Evolutionary conservation across 1,140 invertebrate genomes (phyloP), one percentile per base, ranked within the genome.

Genomic region (Zeugodacus cucurbitae): DNA sequence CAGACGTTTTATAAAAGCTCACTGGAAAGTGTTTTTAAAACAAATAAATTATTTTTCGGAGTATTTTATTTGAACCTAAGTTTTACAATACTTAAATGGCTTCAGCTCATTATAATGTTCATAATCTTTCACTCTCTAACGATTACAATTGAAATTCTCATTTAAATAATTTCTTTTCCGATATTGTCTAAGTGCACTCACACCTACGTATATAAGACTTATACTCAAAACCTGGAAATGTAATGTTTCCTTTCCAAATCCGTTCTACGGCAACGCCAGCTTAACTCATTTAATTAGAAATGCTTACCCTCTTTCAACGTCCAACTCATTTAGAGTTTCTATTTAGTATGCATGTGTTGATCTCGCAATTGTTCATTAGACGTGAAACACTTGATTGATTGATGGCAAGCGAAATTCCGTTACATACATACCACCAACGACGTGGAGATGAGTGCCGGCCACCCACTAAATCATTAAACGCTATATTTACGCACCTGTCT

Each of bases 391-490:
- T 82, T 82, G 37, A 82, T 82, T 82, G 74, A 82, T 54, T 82
- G 74, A 48, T 82, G 74, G 74, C n/a, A 48, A 82, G 74, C 34
- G 34, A 37, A 74, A 22, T n/a, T 41, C 14, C 34, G 10, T 8
- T 41, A 48, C 22, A 82, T 11, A 82, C 74, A 82, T 11, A 48
- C 41, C 37, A 44, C 34, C 7, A 48, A n/a, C 74, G n/a, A 11
- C 22, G n/a, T 1, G 11, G 74, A 82, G 41, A 7, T 44, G 22
- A 37, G 34, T 29, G 34, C 26, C 4, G 48, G 34, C 74, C 74
- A 82, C 74, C 74, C 26, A 82, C 74, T 44, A 44, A 82, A n/a
- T 82, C 37, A 82, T 82, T 82, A 82, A 82, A 14, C 26, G 44
- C 41, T 48, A 82, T 82, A 44, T 82, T 54, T 54, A 82, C 74